These are phyloP conservation scores for Chaetodon trifasciatus DNA, from an alignment of 2,797 vertebrate genomes.

Conservation along the genomic window DNA sequence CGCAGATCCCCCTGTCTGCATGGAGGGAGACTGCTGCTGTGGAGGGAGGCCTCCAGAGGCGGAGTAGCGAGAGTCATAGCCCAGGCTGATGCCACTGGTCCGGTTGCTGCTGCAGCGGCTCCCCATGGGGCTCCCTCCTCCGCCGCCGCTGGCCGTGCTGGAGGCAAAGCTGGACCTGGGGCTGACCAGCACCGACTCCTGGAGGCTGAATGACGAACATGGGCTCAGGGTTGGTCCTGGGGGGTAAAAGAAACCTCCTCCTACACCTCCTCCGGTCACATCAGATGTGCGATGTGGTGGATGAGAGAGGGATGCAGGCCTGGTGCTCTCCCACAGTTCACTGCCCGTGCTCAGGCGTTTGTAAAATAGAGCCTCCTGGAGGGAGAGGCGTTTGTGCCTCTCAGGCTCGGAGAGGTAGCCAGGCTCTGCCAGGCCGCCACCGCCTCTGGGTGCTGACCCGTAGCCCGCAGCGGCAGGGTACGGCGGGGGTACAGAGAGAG, in stretches of 20 bases:
- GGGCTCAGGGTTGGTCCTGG: conserved; percentile 84
- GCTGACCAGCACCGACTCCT: conserved; percentile 88
- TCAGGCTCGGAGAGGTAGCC: conserved; percentile 82
- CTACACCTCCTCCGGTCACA: conserved; percentile 60
- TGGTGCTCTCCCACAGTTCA: conserved; percentile 84
- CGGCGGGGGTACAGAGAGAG: conserved; percentile 74
- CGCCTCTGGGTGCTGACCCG: conserved; percentile 65
- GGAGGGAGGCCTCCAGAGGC: conserved; percentile 78
- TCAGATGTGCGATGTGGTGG: conserved; percentile 81
- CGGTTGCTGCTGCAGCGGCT: conserved; percentile 92
- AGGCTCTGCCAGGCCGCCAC: conserved; percentile 72
- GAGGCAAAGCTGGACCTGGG: conserved; percentile 92
- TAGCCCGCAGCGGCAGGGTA: conserved; percentile 72
- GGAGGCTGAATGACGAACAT: conserved; percentile 89
- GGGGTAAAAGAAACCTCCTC: conserved; percentile 80
- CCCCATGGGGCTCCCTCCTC: conserved; percentile 87
- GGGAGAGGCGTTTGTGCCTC: conserved; percentile 88
- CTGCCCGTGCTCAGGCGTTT: conserved; percentile 86
- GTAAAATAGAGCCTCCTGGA: conserved; percentile 89
- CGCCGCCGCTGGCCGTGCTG: conserved; percentile 89
- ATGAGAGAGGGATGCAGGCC: conserved; percentile 85
- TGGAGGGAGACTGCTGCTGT: conserved; percentile 78
- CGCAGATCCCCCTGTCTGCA: conserved; percentile 65
- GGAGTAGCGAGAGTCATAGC: conserved; percentile 88
- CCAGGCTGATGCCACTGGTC: conserved; percentile 93